These are phyloP conservation scores for Bombus terrestris DNA, from an alignment of 1,140 invertebrate species.

Conservation along the genomic window DNA sequence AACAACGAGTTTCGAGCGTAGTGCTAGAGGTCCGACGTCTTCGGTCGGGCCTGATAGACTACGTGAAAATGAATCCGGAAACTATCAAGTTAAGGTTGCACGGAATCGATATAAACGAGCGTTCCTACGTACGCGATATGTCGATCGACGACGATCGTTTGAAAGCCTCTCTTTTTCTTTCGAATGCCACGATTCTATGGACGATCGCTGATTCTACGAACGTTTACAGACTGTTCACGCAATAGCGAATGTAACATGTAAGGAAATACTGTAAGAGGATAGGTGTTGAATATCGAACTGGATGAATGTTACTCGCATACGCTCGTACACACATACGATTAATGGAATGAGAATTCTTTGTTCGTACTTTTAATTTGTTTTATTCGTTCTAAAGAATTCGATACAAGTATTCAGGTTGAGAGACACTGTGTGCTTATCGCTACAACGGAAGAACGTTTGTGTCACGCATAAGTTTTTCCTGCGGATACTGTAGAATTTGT, in stretches of 20 bases:
- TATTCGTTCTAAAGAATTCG: neutral
- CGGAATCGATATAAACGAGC: constrained; percentile 46
- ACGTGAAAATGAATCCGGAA: constrained; percentile 58
- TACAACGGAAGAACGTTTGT: neutral
- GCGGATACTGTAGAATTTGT: neutral
- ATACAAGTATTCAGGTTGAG: neutral
- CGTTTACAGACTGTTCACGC: neutral
- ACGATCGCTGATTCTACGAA: neutral
- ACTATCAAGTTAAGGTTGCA: constrained; percentile 49
- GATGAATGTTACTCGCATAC: neutral
- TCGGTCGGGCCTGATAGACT: constrained; percentile 22
- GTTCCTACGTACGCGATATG: neutral
- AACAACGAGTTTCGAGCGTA: constrained; percentile 5
- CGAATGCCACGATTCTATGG: neutral
- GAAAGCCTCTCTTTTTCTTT: neutral
- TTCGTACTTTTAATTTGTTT: constrained; percentile 1
- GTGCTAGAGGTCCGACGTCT: constrained; percentile 9
- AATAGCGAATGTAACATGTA: neutral
- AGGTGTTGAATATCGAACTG: neutral
- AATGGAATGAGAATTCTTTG: neutral
- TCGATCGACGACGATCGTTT: neutral
- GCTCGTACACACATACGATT: too few species aligned
- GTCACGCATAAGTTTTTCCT: neutral
- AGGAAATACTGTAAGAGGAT: neutral
- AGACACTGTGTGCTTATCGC: neutral